Evolutionary conservation across 2,113 vertebrate genomes (phyloP), one percentile per base, ranked within the genome.

Genomic region (Albula glossodonta): DNA sequence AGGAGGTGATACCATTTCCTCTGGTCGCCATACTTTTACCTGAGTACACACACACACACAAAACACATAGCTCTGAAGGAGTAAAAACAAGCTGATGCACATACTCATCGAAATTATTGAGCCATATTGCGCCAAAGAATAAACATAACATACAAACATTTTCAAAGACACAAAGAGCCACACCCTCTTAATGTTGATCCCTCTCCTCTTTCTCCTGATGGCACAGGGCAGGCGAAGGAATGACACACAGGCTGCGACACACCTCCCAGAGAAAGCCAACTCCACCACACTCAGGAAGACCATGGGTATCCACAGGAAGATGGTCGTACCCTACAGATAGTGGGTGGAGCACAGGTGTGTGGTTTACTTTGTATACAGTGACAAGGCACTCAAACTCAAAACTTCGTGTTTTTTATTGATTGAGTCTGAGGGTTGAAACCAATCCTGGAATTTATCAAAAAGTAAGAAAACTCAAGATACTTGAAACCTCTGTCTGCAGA

Each of bases 251-350:
- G 94, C 93, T 4, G 95, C 91, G 50, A 95, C 89, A 49, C 96
- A 96, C 11, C 95, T 93, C 49, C 92, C 82, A 0, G 95, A 93
- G 86, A 97, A 96, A 86, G 96, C 60, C 2, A 96, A 89, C 92
- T 95, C 96, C 63, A 93, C 70, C 4, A 88, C 5, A 12, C 96
- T 93, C 22, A 97, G 93, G 87, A 96, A 49, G 12, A 98, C 93
- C 4, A 97, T 95, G 53, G 96, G 93, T 50, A 93, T 89, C 98
- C 98, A 98, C 60, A 98, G 96, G 91, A 95, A 94, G 87, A 98
- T 90, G 19, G 96, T 97, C 86, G 97, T 99, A 79, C 97, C 96
- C 97, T 98, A 92, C 79, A 80, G 51, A 83, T 15, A 11, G 56
- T 87, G 19, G 51, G 48, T 87, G 66, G 81, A 57, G 19, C 4